Conservation (phyloP, 2,888 invertebrate species). For the Pediacus dermestoides region DNA sequence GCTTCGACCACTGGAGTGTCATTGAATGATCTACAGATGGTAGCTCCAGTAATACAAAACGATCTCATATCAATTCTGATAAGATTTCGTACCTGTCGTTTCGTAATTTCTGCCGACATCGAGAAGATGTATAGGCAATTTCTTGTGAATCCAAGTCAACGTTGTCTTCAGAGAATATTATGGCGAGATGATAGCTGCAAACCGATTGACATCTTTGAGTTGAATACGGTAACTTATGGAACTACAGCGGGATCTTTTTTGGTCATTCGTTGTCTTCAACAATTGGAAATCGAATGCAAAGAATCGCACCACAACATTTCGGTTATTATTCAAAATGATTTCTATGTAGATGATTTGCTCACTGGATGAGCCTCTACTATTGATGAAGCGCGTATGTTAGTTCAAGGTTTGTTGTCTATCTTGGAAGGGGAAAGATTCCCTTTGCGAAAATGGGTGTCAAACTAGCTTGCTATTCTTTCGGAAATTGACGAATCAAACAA, state of each 20-base stretch:
- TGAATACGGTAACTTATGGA: constrained; percentile 20
- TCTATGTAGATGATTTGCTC: constrained; percentile 25
- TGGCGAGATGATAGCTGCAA: no score
- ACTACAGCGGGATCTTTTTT: constrained; percentile 16
- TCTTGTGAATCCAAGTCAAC: no score
- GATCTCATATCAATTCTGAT: constrained; percentile 4
- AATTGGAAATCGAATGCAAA: constrained; percentile 14
- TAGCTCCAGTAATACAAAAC: constrained; percentile 2
- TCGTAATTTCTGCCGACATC: no score
- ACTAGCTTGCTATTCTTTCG: constrained; percentile 9
- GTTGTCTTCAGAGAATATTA: no score
- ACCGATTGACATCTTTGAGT: no score
- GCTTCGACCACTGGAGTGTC: no score
- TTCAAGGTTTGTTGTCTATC: no score
- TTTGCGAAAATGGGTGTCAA: constrained; percentile 22
- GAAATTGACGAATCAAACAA: no score
- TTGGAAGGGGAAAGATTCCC: constrained; percentile 15
- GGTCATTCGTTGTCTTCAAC: constrained; percentile 15
- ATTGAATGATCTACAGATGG: constrained; percentile 6
- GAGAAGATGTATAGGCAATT: no score
- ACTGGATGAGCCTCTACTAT: no score
- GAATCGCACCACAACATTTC: constrained; percentile 10
- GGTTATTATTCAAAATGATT: constrained; percentile 16
- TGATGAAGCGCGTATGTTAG: no score
- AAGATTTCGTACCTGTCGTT: no score